A percentile compares a stretch with the other conserved stretches of the same genome.
Evolutionary conservation across 2,113 vertebrate genomes (phyloP).

Genomic region (Ia io): DNA sequence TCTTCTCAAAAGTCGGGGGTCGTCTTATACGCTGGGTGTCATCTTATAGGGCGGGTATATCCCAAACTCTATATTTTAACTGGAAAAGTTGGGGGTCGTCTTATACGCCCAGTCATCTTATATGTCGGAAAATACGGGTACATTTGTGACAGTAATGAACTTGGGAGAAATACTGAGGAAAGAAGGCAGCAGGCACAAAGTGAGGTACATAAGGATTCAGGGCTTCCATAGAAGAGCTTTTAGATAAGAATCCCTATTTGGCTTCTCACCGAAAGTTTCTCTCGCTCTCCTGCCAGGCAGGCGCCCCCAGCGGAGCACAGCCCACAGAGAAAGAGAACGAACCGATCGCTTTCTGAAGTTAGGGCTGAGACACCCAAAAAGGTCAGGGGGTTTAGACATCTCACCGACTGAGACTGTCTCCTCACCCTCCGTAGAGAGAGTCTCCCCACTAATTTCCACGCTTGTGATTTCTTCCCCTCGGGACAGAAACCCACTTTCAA

Average conservation of each 20-base stretch:
- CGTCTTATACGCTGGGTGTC: too few relatives aligned
- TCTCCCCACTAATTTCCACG: not conserved
- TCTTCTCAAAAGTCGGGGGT: too few relatives aligned
- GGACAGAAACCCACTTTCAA: conserved; percentile 14
- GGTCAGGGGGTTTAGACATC: too few relatives aligned
- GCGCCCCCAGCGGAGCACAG: not conserved
- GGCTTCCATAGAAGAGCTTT: not conserved
- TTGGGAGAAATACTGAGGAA: not conserved
- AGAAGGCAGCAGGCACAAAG: not conserved
- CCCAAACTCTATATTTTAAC: too few relatives aligned
- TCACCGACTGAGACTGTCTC: too few relatives aligned
- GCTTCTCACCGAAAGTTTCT: not conserved
- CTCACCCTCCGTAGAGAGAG: too few relatives aligned
- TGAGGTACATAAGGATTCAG: not conserved
- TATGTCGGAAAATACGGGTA: too few relatives aligned
- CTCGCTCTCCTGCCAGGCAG: not conserved
- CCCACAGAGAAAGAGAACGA: not conserved
- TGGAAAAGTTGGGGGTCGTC: too few relatives aligned
- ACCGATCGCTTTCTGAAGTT: too few relatives aligned
- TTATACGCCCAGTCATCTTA: too few relatives aligned
- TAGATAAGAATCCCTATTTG: not conserved
- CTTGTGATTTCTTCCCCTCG: not conserved
- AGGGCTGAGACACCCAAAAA: too few relatives aligned
- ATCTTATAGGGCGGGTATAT: too few relatives aligned
- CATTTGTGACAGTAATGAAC: not conserved